A percentile compares a stretch with the other conserved stretches of the same genome.
Evolutionary conservation across 2,888 invertebrate genomes (phyloP).

Genomic region (Coleophora flavipennella): DNA sequence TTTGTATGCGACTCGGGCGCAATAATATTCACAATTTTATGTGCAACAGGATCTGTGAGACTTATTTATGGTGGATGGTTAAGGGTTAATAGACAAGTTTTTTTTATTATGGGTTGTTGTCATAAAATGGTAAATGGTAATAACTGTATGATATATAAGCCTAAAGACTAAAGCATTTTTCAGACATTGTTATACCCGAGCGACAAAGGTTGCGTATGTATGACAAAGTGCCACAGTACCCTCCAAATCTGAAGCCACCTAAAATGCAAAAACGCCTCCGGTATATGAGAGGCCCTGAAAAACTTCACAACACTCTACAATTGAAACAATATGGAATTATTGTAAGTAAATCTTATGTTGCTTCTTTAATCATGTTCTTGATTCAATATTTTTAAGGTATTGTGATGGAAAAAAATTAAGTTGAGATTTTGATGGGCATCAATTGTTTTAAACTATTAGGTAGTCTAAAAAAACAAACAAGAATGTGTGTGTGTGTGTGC

Average conservation of each 20-base stretch:
- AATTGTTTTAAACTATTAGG: too few species aligned
- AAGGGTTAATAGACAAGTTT: too few species aligned
- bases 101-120: too few species aligned
- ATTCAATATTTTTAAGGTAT: too few species aligned
- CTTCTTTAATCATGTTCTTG: background rate
- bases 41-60: constrained; percentile 5
- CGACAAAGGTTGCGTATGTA: constrained; percentile 78
- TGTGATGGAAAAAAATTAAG: too few species aligned
- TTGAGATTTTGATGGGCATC: too few species aligned
- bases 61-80: too few species aligned
- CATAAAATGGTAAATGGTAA: too few species aligned
- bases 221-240: constrained; percentile 82
- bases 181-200: constrained; percentile 83
- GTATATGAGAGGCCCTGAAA: constrained; percentile 94
- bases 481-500: too few species aligned
- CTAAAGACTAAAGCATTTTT: constrained; percentile 10
- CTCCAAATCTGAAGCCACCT: constrained; percentile 77
- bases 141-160: background rate
- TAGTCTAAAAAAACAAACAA: too few species aligned
- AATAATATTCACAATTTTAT: too few species aligned
- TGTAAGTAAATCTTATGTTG: constrained; percentile 64
- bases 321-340: constrained; percentile 95
- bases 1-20: too few species aligned
- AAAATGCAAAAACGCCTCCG: constrained; percentile 88
- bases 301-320: constrained; percentile 85